These are phyloP conservation scores for Chaetogeoica ovagalla DNA, from an alignment of 2,888 invertebrate genomes.

Conservation along the genomic window DNA sequence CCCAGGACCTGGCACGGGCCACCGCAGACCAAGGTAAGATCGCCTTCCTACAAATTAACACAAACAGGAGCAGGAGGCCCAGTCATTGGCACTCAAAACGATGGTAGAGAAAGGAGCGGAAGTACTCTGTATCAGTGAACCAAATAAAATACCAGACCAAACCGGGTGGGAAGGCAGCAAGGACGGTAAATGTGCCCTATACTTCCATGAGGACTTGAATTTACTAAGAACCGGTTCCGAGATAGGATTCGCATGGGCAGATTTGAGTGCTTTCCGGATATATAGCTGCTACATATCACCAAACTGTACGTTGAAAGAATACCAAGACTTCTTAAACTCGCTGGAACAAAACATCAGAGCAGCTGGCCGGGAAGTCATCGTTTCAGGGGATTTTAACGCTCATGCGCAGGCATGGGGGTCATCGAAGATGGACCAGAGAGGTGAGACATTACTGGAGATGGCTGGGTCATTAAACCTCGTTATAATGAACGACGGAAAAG, in stretches of 20 bases:
- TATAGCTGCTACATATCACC: slow-evolving; percentile 3
- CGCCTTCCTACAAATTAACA: slow-evolving; percentile 4
- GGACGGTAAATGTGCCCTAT: background rate
- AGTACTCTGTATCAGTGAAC: slow-evolving; percentile 1
- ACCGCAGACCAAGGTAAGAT: too few species aligned
- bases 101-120: background rate
- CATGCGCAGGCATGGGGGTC: background rate
- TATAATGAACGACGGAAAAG: background rate
- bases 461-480: background rate
- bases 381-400: too few species aligned
- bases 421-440: background rate
- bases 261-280: background rate
- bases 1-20: too few species aligned
- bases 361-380: background rate
- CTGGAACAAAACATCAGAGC: background rate
- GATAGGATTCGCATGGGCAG: background rate
- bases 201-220: background rate
- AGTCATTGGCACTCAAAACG: background rate
- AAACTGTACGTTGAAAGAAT: background rate
- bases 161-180: background rate
- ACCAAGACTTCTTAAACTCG: background rate
- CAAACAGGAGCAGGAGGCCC: background rate
- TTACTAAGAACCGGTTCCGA: background rate
- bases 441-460: background rate
- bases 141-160: background rate